Evolutionary conservation across 2,888 invertebrate genomes (phyloP).

Genomic region (Nymphalis polychloros): DNA sequence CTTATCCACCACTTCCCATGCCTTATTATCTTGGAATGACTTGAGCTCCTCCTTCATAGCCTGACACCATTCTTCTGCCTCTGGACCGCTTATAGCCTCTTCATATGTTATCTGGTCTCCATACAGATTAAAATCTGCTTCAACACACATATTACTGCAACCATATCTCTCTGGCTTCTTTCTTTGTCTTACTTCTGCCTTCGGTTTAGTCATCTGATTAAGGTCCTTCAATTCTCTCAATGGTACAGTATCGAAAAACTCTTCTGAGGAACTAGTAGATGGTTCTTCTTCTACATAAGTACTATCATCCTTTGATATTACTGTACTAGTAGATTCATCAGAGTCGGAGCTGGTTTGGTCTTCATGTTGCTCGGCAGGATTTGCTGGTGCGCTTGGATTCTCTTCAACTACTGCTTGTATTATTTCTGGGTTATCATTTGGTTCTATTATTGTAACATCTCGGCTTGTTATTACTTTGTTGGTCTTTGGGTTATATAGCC

Average conservation of each 20-base stretch:
- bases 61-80: slow-evolving; percentile 1
- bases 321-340: too few relatives aligned
- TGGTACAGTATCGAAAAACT: not conserved
- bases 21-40: slow-evolving; percentile 24
- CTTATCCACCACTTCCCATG: slow-evolving; percentile 17
- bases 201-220: not conserved
- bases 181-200: not conserved
- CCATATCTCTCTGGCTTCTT: not conserved
- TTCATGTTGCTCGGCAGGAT: too few relatives aligned
- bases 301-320: too few relatives aligned
- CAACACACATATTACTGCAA: not conserved
- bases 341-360: not conserved
- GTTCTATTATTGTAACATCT: slow-evolving; percentile 35
- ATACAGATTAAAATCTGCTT: too few relatives aligned
- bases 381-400: not conserved
- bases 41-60: slow-evolving; percentile 20
- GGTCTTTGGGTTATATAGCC: slow-evolving; percentile 32
- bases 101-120: not conserved
- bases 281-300: too few relatives aligned
- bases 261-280: not conserved
- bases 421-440: not conserved
- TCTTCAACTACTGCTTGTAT: not conserved
- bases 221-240: not conserved
- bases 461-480: slow-evolving; percentile 31
- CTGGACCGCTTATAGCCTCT: not conserved